Conservation (phyloP, 1,140 invertebrate species). For the Drosophila orena region DNA sequence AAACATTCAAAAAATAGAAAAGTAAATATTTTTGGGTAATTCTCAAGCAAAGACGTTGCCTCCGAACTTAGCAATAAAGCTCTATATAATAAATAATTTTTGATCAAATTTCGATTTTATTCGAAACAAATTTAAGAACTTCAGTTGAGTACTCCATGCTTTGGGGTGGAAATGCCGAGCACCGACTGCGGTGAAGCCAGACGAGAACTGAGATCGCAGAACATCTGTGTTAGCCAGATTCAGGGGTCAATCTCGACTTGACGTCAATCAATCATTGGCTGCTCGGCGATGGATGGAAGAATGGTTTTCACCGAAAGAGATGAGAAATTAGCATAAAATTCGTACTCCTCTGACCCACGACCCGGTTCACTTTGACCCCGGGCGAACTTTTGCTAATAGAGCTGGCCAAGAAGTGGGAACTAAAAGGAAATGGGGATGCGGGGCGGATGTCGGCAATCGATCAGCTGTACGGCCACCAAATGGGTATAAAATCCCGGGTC, state of each 20-base stretch:
- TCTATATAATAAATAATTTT: too few relatives aligned
- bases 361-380: constrained; percentile 67
- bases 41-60: too few relatives aligned
- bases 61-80: too few relatives aligned
- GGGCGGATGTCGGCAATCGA: constrained; percentile 45
- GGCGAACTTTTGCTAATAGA: constrained; percentile 56
- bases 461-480: constrained; percentile 44
- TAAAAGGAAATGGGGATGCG: neutral
- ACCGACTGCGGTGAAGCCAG: neutral
- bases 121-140: neutral
- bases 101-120: too few relatives aligned
- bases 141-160: neutral
- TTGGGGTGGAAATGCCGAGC: neutral
- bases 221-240: constrained; percentile 25
- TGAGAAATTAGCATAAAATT: constrained; percentile 66
- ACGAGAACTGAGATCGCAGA: constrained; percentile 1
- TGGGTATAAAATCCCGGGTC: constrained; percentile 69
- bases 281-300: constrained; percentile 28
- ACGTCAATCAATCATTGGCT: constrained; percentile 48
- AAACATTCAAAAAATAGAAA: too few relatives aligned
- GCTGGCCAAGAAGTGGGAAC: neutral
- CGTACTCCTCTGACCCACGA: constrained; percentile 34
- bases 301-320: constrained; percentile 43
- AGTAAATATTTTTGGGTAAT: too few relatives aligned
- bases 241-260: constrained; percentile 20